A percentile compares a stretch with the other conserved stretches of the same genome.
These are phyloP conservation scores for Mesorhabditis sp. DNA, from an alignment of 2,888 invertebrate species.

Conservation along the genomic window DNA sequence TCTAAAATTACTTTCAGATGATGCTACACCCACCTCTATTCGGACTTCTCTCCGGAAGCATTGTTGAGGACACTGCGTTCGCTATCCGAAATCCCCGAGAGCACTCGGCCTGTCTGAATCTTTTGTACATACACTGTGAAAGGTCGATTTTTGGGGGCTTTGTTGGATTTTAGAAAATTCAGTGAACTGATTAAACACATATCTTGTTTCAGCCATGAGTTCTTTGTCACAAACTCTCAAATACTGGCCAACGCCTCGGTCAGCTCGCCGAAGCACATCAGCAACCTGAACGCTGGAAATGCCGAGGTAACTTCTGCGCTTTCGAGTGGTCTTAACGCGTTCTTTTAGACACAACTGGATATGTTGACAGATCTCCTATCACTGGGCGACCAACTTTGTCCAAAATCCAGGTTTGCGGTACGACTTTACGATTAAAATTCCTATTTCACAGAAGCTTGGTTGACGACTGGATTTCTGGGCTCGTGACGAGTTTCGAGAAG, in stretches of 20 bases:
- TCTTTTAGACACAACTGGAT: too few relatives aligned
- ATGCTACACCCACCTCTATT: slow-evolving; percentile 43
- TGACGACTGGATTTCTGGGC: too few relatives aligned
- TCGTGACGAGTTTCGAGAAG: too few relatives aligned
- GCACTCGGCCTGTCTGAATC: background rate
- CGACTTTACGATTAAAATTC: too few relatives aligned
- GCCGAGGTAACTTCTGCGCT: too few relatives aligned
- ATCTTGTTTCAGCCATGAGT: background rate
- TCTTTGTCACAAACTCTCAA: background rate
- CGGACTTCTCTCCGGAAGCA: slow-evolving; percentile 31
- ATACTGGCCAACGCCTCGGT: background rate
- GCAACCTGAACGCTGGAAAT: too few relatives aligned
- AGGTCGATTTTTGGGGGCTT: background rate
- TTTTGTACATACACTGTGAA: background rate
- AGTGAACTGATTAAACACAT: background rate
- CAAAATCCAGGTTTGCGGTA: too few relatives aligned
- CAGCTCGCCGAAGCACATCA: too few relatives aligned
- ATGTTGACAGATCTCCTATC: too few relatives aligned
- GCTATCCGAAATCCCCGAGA: background rate
- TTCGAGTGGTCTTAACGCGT: too few relatives aligned
- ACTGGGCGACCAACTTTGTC: too few relatives aligned
- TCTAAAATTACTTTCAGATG: slow-evolving; percentile 24
- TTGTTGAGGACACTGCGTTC: background rate
- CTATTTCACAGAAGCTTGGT: too few relatives aligned
- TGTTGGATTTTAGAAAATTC: background rate